These are phyloP conservation scores for Dicyrtomina minuta DNA, from an alignment of 2,888 invertebrate species.

Conservation along the genomic window DNA sequence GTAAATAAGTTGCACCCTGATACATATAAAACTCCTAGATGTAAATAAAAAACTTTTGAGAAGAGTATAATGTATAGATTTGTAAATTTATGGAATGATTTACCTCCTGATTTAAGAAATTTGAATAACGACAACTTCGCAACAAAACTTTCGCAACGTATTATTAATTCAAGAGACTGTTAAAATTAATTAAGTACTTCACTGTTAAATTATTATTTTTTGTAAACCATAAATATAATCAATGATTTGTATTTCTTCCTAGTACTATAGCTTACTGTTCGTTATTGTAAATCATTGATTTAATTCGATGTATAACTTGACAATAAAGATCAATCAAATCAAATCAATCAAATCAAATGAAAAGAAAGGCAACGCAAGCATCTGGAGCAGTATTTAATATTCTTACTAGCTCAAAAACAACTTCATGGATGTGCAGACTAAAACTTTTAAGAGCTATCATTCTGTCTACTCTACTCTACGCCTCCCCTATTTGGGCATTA, in stretches of 20 bases:
- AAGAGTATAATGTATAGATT: not conserved
- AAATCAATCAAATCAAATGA: not conserved
- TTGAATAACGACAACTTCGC: no score
- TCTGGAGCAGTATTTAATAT: no score
- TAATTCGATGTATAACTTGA: constrained; percentile 3
- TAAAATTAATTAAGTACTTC: no score
- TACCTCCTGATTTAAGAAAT: not conserved
- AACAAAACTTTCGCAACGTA: not conserved
- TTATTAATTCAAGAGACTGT: not conserved
- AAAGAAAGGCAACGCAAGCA: no score
- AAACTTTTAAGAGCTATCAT: no score
- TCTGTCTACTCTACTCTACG: no score
- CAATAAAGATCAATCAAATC: not conserved
- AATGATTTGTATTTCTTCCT: not conserved
- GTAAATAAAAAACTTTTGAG: not conserved
- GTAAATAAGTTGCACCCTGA: not conserved
- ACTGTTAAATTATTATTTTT: no score
- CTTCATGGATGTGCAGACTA: no score
- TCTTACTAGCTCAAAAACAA: no score
- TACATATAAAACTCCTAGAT: not conserved
- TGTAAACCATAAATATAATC: not conserved
- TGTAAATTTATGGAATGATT: not conserved
- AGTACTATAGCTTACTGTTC: not conserved
- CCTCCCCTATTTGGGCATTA: no score
- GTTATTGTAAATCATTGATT: constrained; percentile 1